These are phyloP conservation scores for Anticlea derivata DNA, from an alignment of 2,888 invertebrate genomes.

Conservation along the genomic window DNA sequence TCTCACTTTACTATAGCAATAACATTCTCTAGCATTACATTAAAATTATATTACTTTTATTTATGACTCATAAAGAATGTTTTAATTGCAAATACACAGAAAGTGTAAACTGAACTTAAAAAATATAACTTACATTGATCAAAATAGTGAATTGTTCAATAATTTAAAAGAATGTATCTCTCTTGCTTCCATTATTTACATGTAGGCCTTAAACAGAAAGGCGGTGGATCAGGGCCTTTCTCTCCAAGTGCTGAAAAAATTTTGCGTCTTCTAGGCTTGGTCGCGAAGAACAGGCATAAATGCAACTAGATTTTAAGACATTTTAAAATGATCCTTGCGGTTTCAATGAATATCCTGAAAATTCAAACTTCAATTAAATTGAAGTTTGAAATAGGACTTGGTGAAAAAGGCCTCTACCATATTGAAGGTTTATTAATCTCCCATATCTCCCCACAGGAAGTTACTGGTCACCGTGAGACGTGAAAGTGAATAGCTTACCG, in stretches of 20 bases:
- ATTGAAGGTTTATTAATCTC: no score
- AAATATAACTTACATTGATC: background rate
- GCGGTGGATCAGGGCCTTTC: background rate
- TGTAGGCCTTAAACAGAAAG: background rate
- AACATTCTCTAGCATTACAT: background rate
- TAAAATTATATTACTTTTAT: constrained; percentile 4
- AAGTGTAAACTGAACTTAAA: background rate
- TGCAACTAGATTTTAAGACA: no score
- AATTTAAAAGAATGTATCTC: background rate
- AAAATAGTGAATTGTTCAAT: constrained; percentile 9
- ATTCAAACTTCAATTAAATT: no score
- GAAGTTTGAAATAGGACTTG: no score
- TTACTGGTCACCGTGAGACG: no score
- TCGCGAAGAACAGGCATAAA: no score
- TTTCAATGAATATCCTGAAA: no score
- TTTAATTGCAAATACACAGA: background rate
- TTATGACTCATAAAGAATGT: background rate
- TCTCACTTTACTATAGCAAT: background rate
- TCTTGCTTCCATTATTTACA: background rate
- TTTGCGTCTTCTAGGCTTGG: no score
- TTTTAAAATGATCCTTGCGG: no score
- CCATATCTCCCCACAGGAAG: no score
- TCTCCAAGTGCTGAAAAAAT: background rate
- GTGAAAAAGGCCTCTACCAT: no score
- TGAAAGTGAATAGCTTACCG: no score